Percentiles rank a stretch among this genome's conserved stretches.
These are phyloP conservation scores for Miichthys miiuy DNA, from an alignment of 2,797 vertebrate species.

Conservation along the genomic window DNA sequence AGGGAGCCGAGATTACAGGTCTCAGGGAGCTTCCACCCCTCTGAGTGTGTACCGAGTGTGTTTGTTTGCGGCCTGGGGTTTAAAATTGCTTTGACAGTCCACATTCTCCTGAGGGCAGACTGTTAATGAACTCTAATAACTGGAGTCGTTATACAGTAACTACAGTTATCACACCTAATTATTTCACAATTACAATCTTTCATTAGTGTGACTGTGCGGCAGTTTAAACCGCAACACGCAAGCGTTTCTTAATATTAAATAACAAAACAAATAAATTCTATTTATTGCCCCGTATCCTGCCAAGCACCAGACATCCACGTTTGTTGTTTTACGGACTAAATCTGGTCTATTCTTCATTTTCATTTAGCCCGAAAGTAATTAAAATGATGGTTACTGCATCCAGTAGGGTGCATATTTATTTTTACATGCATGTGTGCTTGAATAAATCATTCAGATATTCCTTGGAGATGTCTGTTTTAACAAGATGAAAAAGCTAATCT, in stretches of 20 bases:
- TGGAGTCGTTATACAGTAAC: slow-evolving; percentile 43
- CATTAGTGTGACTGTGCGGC: slow-evolving; percentile 4
- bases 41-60: slow-evolving; percentile 4
- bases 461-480: background rate
- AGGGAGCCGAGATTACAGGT: slow-evolving; percentile 41
- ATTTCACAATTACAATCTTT: slow-evolving; percentile 42
- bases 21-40: background rate
- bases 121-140: slow-evolving; percentile 63
- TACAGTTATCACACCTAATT: slow-evolving; percentile 55
- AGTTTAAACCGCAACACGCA: background rate
- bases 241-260: background rate
- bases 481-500: background rate
- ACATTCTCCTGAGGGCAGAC: slow-evolving; percentile 39
- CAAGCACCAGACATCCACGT: background rate
- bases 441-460: background rate
- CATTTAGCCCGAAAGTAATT: background rate
- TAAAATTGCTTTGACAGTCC: slow-evolving; percentile 60
- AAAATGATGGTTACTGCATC: background rate
- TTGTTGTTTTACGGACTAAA: background rate
- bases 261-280: slow-evolving; percentile 1
- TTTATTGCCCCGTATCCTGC: background rate
- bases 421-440: background rate
- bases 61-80: slow-evolving; percentile 37
- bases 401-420: background rate
- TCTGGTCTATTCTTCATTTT: background rate